Conservation (phyloP, 2,797 vertebrate genomes). For the Acanthornis magna region DNA sequence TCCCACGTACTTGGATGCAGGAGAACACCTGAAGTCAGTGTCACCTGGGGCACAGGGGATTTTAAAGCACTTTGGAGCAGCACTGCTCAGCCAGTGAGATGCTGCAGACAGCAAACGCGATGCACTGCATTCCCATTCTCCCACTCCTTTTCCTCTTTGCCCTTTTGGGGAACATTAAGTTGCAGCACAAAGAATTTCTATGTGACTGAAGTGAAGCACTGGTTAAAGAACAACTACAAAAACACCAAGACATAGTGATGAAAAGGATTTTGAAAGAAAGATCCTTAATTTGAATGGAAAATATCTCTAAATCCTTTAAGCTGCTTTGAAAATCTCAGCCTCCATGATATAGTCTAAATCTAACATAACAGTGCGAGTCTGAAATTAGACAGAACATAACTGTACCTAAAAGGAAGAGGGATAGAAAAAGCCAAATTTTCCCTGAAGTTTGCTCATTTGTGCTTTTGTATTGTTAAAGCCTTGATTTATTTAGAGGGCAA, state of each 20-base stretch:
- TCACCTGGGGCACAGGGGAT: not conserved
- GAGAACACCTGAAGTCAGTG: not conserved
- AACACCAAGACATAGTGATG: not conserved
- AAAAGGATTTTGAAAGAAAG: conserved; percentile 51
- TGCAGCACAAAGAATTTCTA: not conserved
- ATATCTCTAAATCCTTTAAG: conserved; percentile 62
- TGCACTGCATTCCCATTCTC: not conserved
- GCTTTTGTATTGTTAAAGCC: not conserved
- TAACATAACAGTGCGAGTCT: conserved; percentile 13
- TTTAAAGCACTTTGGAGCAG: not conserved
- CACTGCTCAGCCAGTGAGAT: not conserved
- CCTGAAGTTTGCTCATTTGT: not conserved
- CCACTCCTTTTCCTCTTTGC: not conserved
- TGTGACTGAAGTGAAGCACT: conserved; percentile 10
- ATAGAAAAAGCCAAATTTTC: not conserved
- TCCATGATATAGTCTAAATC: conserved; percentile 33
- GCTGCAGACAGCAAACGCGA: not conserved
- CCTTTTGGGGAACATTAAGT: not conserved
- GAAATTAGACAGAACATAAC: conserved; percentile 14
- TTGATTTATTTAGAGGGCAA: not conserved
- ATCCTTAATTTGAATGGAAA: conserved; percentile 61
- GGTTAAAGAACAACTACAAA: conserved; percentile 4
- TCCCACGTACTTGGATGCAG: rapidly evolving
- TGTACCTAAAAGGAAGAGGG: not conserved
- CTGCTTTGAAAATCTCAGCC: conserved; percentile 58